phyloP scores from a whole-genome alignment of 2,888 invertebrate genomes.

The Hyposoter dolosus region DNA sequence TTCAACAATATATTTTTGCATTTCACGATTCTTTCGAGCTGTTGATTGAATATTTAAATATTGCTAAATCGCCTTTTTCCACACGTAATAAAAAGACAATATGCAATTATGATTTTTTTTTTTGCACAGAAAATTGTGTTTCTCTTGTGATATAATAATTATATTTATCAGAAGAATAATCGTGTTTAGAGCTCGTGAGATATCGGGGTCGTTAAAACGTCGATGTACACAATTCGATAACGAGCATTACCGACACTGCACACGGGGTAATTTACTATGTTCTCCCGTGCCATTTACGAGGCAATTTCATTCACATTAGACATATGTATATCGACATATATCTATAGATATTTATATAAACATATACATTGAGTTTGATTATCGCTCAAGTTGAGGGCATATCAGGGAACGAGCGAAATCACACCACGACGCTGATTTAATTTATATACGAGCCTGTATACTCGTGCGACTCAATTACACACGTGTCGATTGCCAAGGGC shows the following conservation, averaged over 20 bases:
- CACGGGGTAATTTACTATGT: slow-evolving; percentile 61
- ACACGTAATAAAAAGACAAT: neutral
- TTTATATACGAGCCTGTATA: slow-evolving; percentile 52
- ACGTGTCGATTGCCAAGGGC: slow-evolving; percentile 63
- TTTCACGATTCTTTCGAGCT: neutral
- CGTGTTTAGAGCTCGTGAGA: slow-evolving; percentile 40
- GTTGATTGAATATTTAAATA: neutral
- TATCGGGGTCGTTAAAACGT: slow-evolving; percentile 64
- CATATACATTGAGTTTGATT: slow-evolving; percentile 44
- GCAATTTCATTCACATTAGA: slow-evolving; percentile 48
- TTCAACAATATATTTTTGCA: too few relatives aligned
- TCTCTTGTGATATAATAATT: slow-evolving; percentile 42
- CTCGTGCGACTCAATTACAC: slow-evolving; percentile 57
- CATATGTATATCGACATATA: neutral
- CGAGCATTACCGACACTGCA: slow-evolving; percentile 44
- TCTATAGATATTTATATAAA: neutral
- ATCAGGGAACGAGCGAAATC: slow-evolving; percentile 21
- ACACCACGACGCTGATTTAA: slow-evolving; percentile 44
- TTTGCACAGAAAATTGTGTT: neutral
- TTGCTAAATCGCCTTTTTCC: neutral
- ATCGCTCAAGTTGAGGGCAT: slow-evolving; percentile 43
- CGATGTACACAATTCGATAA: slow-evolving; percentile 63
- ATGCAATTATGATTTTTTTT: slow-evolving; percentile 9
- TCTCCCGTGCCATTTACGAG: slow-evolving; percentile 63
- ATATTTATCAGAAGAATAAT: slow-evolving; percentile 55